Base-by-base conservation (phyloP, 2,113 vertebrate genomes). In the Pygoscelis adeliae region DNA sequence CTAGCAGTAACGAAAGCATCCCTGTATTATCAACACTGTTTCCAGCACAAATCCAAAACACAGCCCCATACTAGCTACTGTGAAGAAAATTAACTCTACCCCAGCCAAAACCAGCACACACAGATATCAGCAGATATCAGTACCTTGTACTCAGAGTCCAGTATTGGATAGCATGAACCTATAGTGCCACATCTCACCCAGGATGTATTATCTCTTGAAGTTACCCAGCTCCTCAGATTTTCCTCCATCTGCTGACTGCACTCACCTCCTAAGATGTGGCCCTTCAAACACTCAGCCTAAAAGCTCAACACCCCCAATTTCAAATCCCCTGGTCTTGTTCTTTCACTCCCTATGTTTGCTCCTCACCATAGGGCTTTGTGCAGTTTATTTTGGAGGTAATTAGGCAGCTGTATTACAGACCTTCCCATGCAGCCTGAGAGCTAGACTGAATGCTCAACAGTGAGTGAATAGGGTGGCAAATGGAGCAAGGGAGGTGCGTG, bases 401-500 rank as follows among this genome's bases (percentile, higher is more conserved):
- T 0, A 52, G 40, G 34, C 20, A 69, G 36, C 26, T 18, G 14
- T 34, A 25, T 13, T 67, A 19, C 49, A 86, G 29, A 12, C n/a
- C 21, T 62, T 9, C 58, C 49, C 65, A 62, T 4, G 10, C 21
- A 50, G 17, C 20, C 89, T 1, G 2, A 55, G 26, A 53, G 34
- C 55, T 36, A 47, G 6, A 30, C 42, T 70, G 55, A 59, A 78
- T 25, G 36, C 32, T 47, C 17, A 77, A n/a, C 1, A 63, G 34
- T 8, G 34, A 79, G 16, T 25, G 50, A 90, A 69, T 1, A 9
- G 0, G 32, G 25, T 12, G 22, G 32, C 42, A 79, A 62, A 83
- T 0, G 38, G 47, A 91, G 83, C 70, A 88, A 42, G 40, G 50
- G 29, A 82, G 6, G 16, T 0, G 1, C 0, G 0, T 25, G 18